Base-by-base conservation (phyloP, 1,140 invertebrate species). In the Berghia stephanieae region DNA sequence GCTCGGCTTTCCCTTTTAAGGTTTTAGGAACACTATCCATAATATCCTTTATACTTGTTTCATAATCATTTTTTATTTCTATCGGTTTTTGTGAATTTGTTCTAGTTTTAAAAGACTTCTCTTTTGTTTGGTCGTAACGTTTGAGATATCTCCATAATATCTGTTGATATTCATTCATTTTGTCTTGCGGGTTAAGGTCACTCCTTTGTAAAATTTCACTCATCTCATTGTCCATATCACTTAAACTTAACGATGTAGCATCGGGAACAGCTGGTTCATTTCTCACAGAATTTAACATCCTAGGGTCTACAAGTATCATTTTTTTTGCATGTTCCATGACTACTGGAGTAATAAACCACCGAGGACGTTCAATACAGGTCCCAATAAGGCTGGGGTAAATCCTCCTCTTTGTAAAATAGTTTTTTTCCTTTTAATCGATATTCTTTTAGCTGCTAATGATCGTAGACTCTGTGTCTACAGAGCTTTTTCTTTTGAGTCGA, bases 331-430 rank as follows among this genome's bases (percentile, higher is more conserved):
- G n/a, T 27, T 67, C 57, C 57, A 66, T 75, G 36, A 44, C 46
- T 63, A 43, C 49, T 34, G 18, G 1, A n/a, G 27, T 24, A 63
- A 34, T 40, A 75, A 10, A 10, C 13, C 0, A n/a, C 73, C 60
- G 24, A 75, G 40, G 13, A 66, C 42, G 1, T 42, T 24, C 4
- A 75, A 13, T 13, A 67, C 36, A 0, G 73, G 73, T 44, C 43
- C 49, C 0, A 75, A 18, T 5, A 75, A n/a, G 5, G 57, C 55
- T 18, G 16, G 21, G 0, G 67, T 6, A 67, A 75, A 75, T 27
- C 73, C 73, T 31, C 73, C 73, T 44, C 49, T 75, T 31, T 66
- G 73, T n/a, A 75, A 43, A 43, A 75, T 75, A 16, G 44, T 18
- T 2, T 66, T 75, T 27, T 40, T 27, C 0, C 24, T 3, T 40